Base-by-base conservation (phyloP, 2,888 invertebrate species). In the Myopa tessellatipennis region DNA sequence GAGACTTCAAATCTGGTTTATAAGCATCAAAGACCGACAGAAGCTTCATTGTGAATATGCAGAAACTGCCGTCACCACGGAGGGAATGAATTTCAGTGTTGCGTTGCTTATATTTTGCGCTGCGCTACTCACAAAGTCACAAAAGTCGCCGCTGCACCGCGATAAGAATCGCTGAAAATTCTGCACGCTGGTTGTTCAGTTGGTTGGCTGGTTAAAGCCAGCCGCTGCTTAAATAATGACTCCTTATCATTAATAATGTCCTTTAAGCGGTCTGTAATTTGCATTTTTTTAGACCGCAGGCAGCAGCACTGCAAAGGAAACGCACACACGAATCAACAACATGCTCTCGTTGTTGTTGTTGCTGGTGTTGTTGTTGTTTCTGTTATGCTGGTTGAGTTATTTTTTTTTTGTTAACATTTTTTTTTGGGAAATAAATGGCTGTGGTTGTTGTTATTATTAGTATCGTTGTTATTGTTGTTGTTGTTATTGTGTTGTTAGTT, bases 191-290 rank as follows among this genome's bases (percentile, higher is more conserved):
- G 26, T 26, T 26, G 26, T 26, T 60, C 36, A 18, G 61, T 45
- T 45, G 45, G 6, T 45, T 45, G 45, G 45, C 36, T 18, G 61
- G 61, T 12, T 72, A 60, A 34, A 60, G 72, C 60, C 40, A 58
- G 16, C 14, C 36, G 60, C 72, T 60, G 76, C 77, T 77, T 80
- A 77, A 78, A 77, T 79, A 80, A 79, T 80, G 78, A 77, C 69
- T 69, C 40, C 77, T 77, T 79, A 77, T 78, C 77, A 77, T 77
- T 79, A 77, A 74, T 76, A 77, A 78, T 78, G 77, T 78, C 77
- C 78, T 80, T 80, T 70, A 78, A 80, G 78, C 77, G 77, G 61
- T 77, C 67, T 80, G 65, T 77, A 80, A 80, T 80, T 79, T 78
- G 76, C 80, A 78, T 78, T 78, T 73, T 61, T 76, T 61, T 72